Conservation (phyloP, 1,140 invertebrate species). For the Anastrepha obliqua region DNA sequence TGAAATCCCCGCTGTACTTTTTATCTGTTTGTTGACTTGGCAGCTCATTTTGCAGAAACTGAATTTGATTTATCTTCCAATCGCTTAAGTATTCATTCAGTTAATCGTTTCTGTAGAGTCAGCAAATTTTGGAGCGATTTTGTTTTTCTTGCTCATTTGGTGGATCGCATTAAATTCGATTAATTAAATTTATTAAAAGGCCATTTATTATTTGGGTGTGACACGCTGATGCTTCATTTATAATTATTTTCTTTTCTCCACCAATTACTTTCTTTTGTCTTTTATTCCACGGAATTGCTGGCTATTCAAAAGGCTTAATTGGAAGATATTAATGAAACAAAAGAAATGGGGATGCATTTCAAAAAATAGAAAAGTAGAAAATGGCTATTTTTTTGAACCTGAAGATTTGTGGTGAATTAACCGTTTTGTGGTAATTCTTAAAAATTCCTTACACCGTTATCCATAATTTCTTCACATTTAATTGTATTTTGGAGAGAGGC, state of each 20-base stretch:
- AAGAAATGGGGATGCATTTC: background rate
- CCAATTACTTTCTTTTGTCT: background rate
- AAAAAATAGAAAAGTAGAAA: no score
- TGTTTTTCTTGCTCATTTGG: background rate
- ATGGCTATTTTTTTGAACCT: no score
- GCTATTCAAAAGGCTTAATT: background rate
- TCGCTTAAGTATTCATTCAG: slow-evolving; percentile 5
- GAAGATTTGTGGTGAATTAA: no score
- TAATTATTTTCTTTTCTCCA: slow-evolving; percentile 14
- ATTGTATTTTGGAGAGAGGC: no score
- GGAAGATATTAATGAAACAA: background rate
- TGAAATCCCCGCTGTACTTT: slow-evolving; percentile 13
- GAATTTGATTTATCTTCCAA: slow-evolving; percentile 49
- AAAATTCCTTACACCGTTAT: no score
- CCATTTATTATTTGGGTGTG: slow-evolving; percentile 14
- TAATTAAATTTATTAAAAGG: slow-evolving; percentile 36
- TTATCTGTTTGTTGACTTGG: slow-evolving; percentile 29
- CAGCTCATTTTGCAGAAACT: slow-evolving; percentile 23
- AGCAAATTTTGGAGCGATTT: background rate
- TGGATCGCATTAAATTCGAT: background rate
- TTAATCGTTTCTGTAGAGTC: background rate
- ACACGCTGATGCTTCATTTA: background rate
- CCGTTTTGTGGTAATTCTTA: no score
- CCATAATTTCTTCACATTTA: no score
- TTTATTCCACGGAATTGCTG: background rate